Evolutionary conservation across 2,113 vertebrate genomes (phyloP), one percentile per base, ranked within the genome.

Genomic region (Clarias macrocephalus): DNA sequence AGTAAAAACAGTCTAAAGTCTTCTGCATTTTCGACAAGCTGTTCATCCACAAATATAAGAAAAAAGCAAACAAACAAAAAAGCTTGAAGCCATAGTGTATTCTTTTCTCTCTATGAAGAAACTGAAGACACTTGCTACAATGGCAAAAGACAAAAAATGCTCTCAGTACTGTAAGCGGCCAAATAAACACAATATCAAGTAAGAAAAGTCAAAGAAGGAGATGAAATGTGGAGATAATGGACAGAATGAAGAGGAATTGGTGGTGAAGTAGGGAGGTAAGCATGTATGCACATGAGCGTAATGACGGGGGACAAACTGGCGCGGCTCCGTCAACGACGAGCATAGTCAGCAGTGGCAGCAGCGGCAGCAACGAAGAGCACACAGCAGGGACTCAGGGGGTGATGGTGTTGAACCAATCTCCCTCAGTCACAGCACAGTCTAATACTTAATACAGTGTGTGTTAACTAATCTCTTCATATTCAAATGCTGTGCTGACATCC

Each of bases 311-410:
- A 88, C 89, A 88, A 88, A 89, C 23, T 65, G 76, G 88, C 82
- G 87, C 33, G 52, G 91, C 86, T 85, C 56, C 88, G 80, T 92
- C 85, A 91, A 90, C 90, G 89, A 85, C 80, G 86, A 87, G 85
- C 90, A 84, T 73, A 90, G 83, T 89, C 5, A 85, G 86, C 72
- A 76, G 62, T 77, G 87, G 81, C 77, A 91, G 92, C 89, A 90
- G 91, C 94, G 89, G 85, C 90, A 93, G 85, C 92, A 94, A 91
- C 94, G 93, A 91, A 92, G 90, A 91, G 93, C 94, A 94, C 92
- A 93, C 90, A 91, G 92, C 94, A 89, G 73, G 91, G 92, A 93
- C 94, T 92, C 90, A 94, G 93, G 84, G 84, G 84, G 91, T 88
- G 90, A 86, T 89, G 92, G 93, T 93, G 92, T 91, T 91, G 91